Base-by-base conservation (phyloP, 37 sponge, comb jelly and placozoan genomes). In the Diacarnus erythraeanus region DNA sequence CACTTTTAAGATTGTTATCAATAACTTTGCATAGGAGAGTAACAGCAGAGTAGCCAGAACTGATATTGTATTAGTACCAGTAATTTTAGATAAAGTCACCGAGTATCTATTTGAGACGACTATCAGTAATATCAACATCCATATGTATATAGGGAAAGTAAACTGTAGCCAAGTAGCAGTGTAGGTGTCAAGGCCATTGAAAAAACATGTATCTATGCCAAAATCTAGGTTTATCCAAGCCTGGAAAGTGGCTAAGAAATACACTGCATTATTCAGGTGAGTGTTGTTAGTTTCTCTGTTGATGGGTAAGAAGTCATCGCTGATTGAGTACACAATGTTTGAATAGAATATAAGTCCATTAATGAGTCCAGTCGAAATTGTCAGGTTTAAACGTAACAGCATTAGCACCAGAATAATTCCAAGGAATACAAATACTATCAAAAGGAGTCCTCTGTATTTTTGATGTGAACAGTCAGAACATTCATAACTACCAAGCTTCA, bases 11-110 rank as follows among this genome's bases (percentile, higher is more conserved):
- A 64, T 15, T 39, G 64, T 25, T 33, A 27, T 17, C 22, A 40
- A 2, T 8, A 77, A 20, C 39, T 60, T 60, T 1, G 43, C 29
- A 38, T 77, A 77, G 25, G 77, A 77, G 4, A 58, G 26, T 6
- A 77, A 64, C 6, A 77, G 8, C 25, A 77, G 40, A 36, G 77
- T 77, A 4, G 77, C 77, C 18, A 77, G 43, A 5, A 77, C 77
- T 37, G 57, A 20, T 18, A 77, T 43, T 9, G 77, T 25, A 8
- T 63, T 37, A 5, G 34, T 17, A 36, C 77, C 77, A 61, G 63
- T 8, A 12, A 63, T 1, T 40, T 38, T 60, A 18, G 42, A 15
- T 1, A 63, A 3, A 18, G 42, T 12, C 2, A 15, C 8, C 22
- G 22, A 63, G 5, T 63, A 35, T 37, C 27, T 10, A 38, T 64